Base-by-base conservation (phyloP, 2,113 vertebrate species). In the Gadus chalcogrammus region DNA sequence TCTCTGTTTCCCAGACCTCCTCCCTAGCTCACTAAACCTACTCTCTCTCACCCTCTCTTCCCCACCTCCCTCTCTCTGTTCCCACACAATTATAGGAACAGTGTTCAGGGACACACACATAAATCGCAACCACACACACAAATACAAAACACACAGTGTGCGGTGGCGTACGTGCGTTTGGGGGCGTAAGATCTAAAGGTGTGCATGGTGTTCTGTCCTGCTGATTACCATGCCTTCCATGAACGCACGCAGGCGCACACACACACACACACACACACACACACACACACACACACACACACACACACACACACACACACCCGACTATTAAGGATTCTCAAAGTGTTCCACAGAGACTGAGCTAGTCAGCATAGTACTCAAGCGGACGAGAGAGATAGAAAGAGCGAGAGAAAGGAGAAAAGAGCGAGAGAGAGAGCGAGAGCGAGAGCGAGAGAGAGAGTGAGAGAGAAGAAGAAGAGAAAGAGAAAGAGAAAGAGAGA, bases 361-460 rank as follows among this genome's bases (percentile, higher is more conserved):
- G 74, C 74, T 79, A 64, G 62, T 79, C 83, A 83, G 78, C 76
- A 76, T 61, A 71, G 71, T 15, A 31, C 31, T 31, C 31, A 31
- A 31, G 31, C 31, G 31, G 31, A 3, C 31, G 31, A 55, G 12
- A 55, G 16, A 55, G 52, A 2, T 11, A 31, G 52, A 55, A 55
- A n/a, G n/a, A n/a, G n/a, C n/a, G n/a, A n/a, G n/a, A n/a, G n/a
- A n/a, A n/a, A n/a, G n/a, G n/a, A n/a, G n/a, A n/a, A n/a, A n/a
- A n/a, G n/a, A n/a, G n/a, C n/a, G n/a, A n/a, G n/a, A n/a, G n/a
- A n/a, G n/a, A n/a, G n/a, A n/a, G n/a, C n/a, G n/a, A n/a, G n/a
- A n/a, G n/a, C n/a, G n/a, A n/a, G n/a, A n/a, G n/a, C 52, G 52
- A 4, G 5, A 1, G n/a, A n/a, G n/a, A n/a, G n/a, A n/a, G n/a